Evolutionary conservation across 2,113 vertebrate species (phyloP).

Genomic region (Grus americana): DNA sequence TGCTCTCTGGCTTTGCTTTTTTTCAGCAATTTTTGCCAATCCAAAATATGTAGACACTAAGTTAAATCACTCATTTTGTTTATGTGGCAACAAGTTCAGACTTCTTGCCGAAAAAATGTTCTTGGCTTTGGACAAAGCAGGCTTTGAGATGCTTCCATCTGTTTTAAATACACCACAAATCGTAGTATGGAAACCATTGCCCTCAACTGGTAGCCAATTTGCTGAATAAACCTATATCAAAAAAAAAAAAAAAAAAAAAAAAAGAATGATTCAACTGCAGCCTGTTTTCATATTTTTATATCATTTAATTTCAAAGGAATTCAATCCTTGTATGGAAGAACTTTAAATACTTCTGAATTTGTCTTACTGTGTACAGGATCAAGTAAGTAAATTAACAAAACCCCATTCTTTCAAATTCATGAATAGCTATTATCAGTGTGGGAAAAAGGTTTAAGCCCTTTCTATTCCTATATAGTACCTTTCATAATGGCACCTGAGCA

Average conservation of each 20-base stretch:
- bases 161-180: slow-evolving; percentile 72
- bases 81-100: slow-evolving; percentile 76
- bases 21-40: slow-evolving; percentile 61
- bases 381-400: neutral
- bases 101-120: slow-evolving; percentile 73
- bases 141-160: slow-evolving; percentile 70
- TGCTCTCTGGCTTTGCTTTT: slow-evolving; percentile 46
- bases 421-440: neutral
- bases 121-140: slow-evolving; percentile 74
- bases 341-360: slow-evolving; percentile 34
- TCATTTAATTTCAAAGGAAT: slow-evolving; percentile 65
- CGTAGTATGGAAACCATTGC: slow-evolving; percentile 62
- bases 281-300: slow-evolving; percentile 61
- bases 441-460: neutral
- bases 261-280: slow-evolving; percentile 33
- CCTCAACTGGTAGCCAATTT: slow-evolving; percentile 54
- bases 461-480: neutral
- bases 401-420: neutral
- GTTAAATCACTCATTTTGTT: slow-evolving; percentile 75
- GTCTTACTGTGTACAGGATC: neutral
- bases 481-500: neutral
- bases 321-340: slow-evolving; percentile 53
- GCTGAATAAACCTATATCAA: slow-evolving; percentile 58
- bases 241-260: neutral
- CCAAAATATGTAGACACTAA: slow-evolving; percentile 69